These are phyloP conservation scores for Ariopsis seemanni DNA, from an alignment of 2,113 vertebrate genomes.

Conservation along the genomic window DNA sequence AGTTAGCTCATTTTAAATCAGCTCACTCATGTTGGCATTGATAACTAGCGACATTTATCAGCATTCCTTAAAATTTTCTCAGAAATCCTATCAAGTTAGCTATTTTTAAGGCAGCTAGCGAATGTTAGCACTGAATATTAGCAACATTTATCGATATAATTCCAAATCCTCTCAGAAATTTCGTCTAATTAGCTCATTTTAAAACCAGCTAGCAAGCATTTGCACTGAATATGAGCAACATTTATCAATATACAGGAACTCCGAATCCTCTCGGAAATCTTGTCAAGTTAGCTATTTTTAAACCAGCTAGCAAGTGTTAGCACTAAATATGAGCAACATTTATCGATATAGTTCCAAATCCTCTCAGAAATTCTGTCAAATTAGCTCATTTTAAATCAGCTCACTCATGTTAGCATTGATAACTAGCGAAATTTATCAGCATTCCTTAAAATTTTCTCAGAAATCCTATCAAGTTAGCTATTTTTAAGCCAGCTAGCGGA, in stretches of 20 bases:
- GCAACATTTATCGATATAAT: background rate
- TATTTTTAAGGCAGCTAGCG: background rate
- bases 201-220: too few species aligned
- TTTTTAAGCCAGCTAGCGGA: background rate
- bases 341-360: background rate
- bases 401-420: background rate
- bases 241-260: background rate
- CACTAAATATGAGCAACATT: background rate
- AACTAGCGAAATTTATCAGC: too few species aligned
- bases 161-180: background rate
- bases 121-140: background rate
- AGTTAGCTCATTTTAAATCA: too few species aligned
- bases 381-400: too few species aligned
- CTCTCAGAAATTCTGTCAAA: background rate
- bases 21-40: background rate
- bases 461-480: background rate
- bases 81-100: background rate
- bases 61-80: background rate
- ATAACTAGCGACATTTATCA: too few species aligned
- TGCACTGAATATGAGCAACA: background rate
- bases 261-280: background rate
- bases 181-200: background rate
- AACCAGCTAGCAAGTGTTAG: background rate
- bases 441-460: background rate
- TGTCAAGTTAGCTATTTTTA: background rate